Percentiles rank a stretch among this genome's conserved stretches.
Conservation (phyloP, 2,113 vertebrate genomes). For the Turdus rufiventris region DNA sequence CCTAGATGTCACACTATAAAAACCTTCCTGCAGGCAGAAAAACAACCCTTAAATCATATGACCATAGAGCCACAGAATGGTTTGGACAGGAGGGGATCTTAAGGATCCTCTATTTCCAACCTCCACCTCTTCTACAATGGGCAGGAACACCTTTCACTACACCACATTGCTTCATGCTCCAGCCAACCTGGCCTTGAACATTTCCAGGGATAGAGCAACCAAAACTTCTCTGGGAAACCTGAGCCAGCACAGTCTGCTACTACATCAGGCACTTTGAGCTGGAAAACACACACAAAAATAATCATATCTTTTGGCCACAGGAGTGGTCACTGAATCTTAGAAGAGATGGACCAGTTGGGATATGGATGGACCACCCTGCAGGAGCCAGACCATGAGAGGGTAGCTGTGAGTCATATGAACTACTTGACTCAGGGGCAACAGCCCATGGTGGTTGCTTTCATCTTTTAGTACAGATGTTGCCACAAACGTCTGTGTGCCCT, state of each 20-base stretch:
- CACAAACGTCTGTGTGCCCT: not conserved
- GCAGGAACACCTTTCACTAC: not conserved
- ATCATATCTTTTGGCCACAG: not conserved
- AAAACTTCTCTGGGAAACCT: not conserved
- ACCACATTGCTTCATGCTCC: not conserved
- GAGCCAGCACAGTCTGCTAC: not conserved
- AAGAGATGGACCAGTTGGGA: not conserved
- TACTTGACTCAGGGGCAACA: not conserved
- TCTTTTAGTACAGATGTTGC: not conserved
- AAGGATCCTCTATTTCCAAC: not conserved
- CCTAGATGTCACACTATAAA: not conserved
- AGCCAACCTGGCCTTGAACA: not conserved
- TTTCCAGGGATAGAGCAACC: not conserved
- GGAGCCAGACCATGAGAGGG: not conserved
- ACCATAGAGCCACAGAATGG: not conserved
- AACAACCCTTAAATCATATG: accelerated
- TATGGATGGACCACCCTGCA: not conserved
- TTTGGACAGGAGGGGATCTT: not conserved
- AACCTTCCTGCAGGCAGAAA: not conserved
- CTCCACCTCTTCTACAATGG: not conserved
- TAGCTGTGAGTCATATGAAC: accelerated
- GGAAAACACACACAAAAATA: not conserved
- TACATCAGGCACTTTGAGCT: not conserved
- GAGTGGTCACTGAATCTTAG: not conserved
- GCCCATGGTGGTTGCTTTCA: accelerated